A percentile compares a stretch with the other conserved stretches of the same genome.
Conservation (phyloP, 2,888 invertebrate genomes). For the Cryptus viduatorius region DNA sequence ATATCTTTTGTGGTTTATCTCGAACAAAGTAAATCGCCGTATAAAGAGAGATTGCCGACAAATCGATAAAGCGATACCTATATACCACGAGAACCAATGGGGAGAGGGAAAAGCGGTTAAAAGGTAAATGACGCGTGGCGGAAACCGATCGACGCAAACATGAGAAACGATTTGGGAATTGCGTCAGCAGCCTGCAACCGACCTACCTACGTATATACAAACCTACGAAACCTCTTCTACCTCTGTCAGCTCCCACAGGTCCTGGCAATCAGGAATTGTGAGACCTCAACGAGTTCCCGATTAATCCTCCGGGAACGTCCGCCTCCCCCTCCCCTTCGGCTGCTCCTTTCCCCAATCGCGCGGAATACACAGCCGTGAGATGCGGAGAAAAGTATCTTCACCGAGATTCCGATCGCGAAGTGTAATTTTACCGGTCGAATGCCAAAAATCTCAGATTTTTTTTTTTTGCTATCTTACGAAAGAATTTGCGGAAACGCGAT, state of each 20-base stretch:
- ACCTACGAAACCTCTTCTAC: constrained; percentile 33
- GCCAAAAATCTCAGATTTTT: constrained; percentile 24
- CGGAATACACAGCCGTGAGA: constrained; percentile 10
- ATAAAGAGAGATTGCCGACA: background rate
- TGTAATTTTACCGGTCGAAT: constrained; percentile 25
- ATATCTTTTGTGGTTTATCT: background rate
- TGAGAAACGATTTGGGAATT: constrained; percentile 77
- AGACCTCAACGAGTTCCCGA: constrained; percentile 72
- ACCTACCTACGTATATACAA: constrained; percentile 8
- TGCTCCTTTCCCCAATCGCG: background rate
- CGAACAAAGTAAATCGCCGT: background rate
- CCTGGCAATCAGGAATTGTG: constrained; percentile 73
- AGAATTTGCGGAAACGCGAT: constrained; percentile 11
- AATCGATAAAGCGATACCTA: constrained; percentile 27
- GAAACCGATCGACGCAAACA: constrained; percentile 71
- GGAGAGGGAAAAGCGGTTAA: constrained; percentile 42
- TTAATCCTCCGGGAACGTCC: constrained; percentile 74
- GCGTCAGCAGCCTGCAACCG: constrained; percentile 58
- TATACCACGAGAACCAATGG: background rate
- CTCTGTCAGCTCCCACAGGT: constrained; percentile 76
- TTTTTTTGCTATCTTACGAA: background rate
- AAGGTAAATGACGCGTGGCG: constrained; percentile 71
- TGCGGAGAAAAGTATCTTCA: constrained; percentile 27
- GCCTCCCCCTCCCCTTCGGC: background rate
- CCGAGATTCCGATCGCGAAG: constrained; percentile 16